Conservation (phyloP, 2,113 vertebrate genomes). For the Ursus arctos region DNA sequence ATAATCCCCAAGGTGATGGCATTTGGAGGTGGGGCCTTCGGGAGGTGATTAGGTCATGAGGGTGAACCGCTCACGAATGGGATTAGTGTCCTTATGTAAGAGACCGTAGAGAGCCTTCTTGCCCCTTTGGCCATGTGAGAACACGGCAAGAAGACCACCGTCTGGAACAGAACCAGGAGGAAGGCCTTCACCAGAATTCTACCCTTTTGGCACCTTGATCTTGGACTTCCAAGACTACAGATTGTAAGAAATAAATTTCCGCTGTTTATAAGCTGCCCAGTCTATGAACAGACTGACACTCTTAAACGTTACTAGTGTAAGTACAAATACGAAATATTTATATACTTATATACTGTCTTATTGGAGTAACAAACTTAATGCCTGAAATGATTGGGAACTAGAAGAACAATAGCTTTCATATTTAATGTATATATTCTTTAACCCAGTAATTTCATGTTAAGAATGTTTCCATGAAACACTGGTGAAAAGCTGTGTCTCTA, state of each 20-base stretch:
- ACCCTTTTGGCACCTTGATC: neutral
- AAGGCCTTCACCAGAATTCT: neutral
- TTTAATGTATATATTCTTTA: neutral
- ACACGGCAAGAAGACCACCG: neutral
- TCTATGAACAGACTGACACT: neutral
- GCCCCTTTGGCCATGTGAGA: neutral
- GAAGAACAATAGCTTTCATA: neutral
- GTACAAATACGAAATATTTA: neutral
- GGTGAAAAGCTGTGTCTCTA: neutral
- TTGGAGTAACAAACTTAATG: neutral
- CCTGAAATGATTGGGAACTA: neutral
- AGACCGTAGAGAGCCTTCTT: neutral
- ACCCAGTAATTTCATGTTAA: neutral
- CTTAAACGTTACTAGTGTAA: neutral
- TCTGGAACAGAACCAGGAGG: neutral
- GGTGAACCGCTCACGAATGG: neutral
- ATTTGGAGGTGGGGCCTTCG: neutral
- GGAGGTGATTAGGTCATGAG: neutral
- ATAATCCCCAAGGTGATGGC: neutral
- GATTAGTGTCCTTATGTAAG: neutral
- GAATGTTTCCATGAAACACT: neutral
- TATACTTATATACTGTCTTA: neutral
- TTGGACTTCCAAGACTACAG: neutral
- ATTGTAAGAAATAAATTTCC: neutral
- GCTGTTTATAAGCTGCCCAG: neutral